Evolutionary conservation across 1,140 invertebrate genomes (phyloP), one percentile per base, ranked within the genome.

Genomic region (Choristoneura fumiferana): DNA sequence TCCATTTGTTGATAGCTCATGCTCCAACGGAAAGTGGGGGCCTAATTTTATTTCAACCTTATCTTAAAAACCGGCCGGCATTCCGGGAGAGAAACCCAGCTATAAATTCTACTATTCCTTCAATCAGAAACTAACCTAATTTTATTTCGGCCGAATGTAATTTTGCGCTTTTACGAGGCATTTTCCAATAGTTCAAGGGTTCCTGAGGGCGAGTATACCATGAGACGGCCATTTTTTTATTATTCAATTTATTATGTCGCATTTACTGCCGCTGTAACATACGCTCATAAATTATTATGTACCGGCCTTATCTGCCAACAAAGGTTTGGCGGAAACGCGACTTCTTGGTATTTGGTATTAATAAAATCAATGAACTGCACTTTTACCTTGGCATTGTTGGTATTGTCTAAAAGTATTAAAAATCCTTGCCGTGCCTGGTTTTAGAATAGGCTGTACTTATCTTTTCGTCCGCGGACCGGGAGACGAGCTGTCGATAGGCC

Each of bases 221-320:
- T 29, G 22, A 29, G 22, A 29, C 43, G 22, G n/a, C 12, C 18
- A 22, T 49, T 49, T 49, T 37, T 49, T 49, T 49, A 49, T 49
- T 49, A 49, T 49, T 49, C 22, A 49, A 49, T 49, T 49, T 49
- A 49, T 49, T 49, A 49, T 33, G 43, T 22, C 43, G 22, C n/a
- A 49, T 29, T 29, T n/a, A 22, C 18, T 49, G 43, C 18, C 10
- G 18, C 43, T 18, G 43, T 49, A 22, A 49, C 29, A 17, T 49
- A 0, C 18, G 43, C 18, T 49, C 43, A n/a, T 49, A 49, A 49
- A 49, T 49, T 49, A 22, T 49, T 49, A 49, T 43, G 39, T 43
- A n/a, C n/a, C n/a, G n/a, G n/a, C 22, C 22, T 22, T 49, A 22
- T 49, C 17, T 49, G 43, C n/a, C 43, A 49, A 49, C 43, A 49